Conservation (phyloP, 1,140 invertebrate species). For the Drosophila ananassae region DNA sequence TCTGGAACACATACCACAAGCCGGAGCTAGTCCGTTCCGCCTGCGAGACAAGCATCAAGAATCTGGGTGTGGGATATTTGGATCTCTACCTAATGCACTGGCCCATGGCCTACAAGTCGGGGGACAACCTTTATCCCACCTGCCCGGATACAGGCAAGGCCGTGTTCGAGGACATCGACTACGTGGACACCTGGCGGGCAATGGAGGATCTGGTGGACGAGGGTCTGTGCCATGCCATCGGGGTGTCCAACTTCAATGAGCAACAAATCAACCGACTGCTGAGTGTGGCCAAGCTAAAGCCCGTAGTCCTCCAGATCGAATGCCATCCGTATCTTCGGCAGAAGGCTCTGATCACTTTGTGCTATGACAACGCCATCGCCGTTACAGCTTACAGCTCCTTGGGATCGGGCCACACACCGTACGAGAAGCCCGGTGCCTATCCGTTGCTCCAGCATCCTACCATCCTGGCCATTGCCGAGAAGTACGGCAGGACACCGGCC, state of each 20-base stretch:
- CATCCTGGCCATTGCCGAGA: constrained; percentile 86
- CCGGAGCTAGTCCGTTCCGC: constrained; percentile 69
- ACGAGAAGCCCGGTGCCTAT: constrained; percentile 70
- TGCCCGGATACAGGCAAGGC: constrained; percentile 87
- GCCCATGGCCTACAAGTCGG: constrained; percentile 87
- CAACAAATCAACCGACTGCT: constrained; percentile 91
- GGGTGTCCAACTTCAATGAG: constrained; percentile 96
- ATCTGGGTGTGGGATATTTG: constrained; percentile 89
- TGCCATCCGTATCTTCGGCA: constrained; percentile 95
- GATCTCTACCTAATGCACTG: constrained; percentile 93
- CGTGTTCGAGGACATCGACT: constrained; percentile 87
- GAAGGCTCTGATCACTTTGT: constrained; percentile 89
- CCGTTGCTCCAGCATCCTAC: constrained; percentile 63
- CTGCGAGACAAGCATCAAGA: constrained; percentile 85
- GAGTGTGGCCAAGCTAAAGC: constrained; percentile 88
- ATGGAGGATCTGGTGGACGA: constrained; percentile 91
- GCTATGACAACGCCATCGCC: constrained; percentile 87
- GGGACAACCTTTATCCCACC: constrained; percentile 75
- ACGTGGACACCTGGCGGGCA: constrained; percentile 95
- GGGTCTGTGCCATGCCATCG: constrained; percentile 91
- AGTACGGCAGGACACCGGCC: constrained; percentile 88
- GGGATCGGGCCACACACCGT: constrained; percentile 87
- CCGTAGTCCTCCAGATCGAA: constrained; percentile 91
- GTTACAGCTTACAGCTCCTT: constrained; percentile 93
- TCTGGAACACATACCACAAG: constrained; percentile 77